Conservation (phyloP, 1,140 invertebrate genomes). For the Halesus radiatus region DNA sequence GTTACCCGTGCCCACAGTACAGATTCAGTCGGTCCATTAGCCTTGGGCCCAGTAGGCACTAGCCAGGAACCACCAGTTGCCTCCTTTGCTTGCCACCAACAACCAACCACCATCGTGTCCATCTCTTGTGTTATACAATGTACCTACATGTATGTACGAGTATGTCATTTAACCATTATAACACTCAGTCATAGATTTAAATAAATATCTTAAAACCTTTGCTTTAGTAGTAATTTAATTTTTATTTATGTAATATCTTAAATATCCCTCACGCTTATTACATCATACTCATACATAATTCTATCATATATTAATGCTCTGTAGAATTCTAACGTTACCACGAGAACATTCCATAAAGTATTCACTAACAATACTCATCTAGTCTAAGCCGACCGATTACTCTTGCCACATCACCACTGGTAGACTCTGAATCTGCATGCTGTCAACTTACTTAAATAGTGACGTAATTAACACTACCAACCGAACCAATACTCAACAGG, state of each 20-base stretch:
- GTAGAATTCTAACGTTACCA: slow-evolving; percentile 10
- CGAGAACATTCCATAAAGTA: slow-evolving; percentile 11
- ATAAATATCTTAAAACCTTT: slow-evolving; percentile 41
- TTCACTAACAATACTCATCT: not conserved
- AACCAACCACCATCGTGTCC: slow-evolving; percentile 13
- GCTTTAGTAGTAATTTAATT: slow-evolving; percentile 40
- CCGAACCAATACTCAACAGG: too few relatives aligned
- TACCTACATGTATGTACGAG: slow-evolving; percentile 39
- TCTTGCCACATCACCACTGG: too few relatives aligned
- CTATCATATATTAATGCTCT: not conserved
- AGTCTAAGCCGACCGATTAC: too few relatives aligned
- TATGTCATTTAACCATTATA: slow-evolving; percentile 39
- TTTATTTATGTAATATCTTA: slow-evolving; percentile 33
- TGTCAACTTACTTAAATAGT: too few relatives aligned
- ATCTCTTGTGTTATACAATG: slow-evolving; percentile 36
- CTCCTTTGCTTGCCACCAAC: slow-evolving; percentile 38
- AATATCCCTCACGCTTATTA: slow-evolving; percentile 19
- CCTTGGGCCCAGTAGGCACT: not conserved
- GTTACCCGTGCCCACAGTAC: not conserved
- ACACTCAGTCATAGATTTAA: slow-evolving; percentile 44
- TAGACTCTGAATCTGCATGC: too few relatives aligned
- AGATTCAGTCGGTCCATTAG: slow-evolving; percentile 12
- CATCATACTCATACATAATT: slow-evolving; percentile 21
- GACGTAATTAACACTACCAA: too few relatives aligned
- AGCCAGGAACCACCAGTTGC: slow-evolving; percentile 7